Evolutionary conservation across 2,113 vertebrate species (phyloP).

Genomic region (Chionis minor): DNA sequence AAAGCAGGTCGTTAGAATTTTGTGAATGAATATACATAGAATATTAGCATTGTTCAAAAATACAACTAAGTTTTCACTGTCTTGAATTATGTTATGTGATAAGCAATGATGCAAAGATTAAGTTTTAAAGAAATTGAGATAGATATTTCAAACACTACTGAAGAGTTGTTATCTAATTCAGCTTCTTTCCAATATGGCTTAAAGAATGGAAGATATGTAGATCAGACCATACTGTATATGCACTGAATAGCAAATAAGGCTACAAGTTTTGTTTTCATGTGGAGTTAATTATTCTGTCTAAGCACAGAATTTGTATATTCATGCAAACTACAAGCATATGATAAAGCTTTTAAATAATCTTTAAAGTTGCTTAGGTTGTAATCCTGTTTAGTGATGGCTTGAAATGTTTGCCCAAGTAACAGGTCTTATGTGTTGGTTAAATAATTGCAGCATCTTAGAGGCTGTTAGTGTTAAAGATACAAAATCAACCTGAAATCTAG

Average conservation of each 20-base stretch:
- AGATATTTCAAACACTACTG: background rate
- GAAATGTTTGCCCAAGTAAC: background rate
- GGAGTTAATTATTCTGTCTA: background rate
- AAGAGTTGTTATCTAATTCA: background rate
- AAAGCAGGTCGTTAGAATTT: background rate
- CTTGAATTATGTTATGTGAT: background rate
- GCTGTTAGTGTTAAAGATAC: background rate
- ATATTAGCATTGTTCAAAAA: background rate
- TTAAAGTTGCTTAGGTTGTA: background rate
- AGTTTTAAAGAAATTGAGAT: background rate
- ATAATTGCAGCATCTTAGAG: background rate
- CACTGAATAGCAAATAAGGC: background rate
- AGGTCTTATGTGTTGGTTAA: background rate
- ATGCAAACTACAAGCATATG: background rate
- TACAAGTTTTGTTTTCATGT: background rate
- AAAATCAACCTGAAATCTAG: background rate
- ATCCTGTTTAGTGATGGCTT: background rate
- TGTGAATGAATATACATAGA: background rate
- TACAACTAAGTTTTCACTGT: background rate
- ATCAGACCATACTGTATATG: background rate
- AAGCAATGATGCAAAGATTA: background rate
- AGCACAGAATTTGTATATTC: background rate
- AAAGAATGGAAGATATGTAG: background rate
- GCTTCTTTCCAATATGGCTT: background rate
- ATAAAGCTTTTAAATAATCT: background rate